Percentiles rank a stretch among this genome's conserved stretches.
These are phyloP conservation scores for Rhabdomys pumilio DNA, from an alignment of 2,797 vertebrate genomes.

Conservation along the genomic window DNA sequence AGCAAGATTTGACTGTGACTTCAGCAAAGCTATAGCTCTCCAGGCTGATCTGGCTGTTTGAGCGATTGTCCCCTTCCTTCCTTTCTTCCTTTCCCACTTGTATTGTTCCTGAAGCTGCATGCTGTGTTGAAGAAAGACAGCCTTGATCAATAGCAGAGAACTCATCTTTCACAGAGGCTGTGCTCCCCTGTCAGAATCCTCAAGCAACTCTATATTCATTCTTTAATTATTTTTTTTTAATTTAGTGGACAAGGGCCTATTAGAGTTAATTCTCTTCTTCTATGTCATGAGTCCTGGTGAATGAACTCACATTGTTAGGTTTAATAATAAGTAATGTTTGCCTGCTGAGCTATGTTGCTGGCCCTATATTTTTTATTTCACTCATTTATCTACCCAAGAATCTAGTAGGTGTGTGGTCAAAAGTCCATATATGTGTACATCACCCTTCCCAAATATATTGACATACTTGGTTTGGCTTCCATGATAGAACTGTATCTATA, in stretches of 20 bases:
- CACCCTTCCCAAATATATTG: background rate
- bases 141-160: background rate
- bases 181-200: background rate
- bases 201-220: background rate
- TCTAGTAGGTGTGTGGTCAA: background rate
- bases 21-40: background rate
- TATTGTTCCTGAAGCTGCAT: background rate
- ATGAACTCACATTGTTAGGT: background rate
- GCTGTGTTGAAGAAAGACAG: background rate
- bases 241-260: no score
- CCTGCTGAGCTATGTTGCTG: background rate
- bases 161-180: background rate
- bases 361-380: background rate
- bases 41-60: background rate
- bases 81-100: background rate
- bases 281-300: background rate
- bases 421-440: fast-evolving
- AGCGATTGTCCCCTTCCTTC: background rate
- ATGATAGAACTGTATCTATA: background rate
- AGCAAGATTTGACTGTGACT: background rate
- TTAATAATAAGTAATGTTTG: background rate
- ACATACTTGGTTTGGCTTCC: background rate
- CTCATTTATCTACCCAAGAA: background rate
- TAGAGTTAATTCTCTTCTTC: background rate
- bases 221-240: background rate